Conservation (phyloP, 2,113 vertebrate genomes). For the Acinonyx jubatus region DNA sequence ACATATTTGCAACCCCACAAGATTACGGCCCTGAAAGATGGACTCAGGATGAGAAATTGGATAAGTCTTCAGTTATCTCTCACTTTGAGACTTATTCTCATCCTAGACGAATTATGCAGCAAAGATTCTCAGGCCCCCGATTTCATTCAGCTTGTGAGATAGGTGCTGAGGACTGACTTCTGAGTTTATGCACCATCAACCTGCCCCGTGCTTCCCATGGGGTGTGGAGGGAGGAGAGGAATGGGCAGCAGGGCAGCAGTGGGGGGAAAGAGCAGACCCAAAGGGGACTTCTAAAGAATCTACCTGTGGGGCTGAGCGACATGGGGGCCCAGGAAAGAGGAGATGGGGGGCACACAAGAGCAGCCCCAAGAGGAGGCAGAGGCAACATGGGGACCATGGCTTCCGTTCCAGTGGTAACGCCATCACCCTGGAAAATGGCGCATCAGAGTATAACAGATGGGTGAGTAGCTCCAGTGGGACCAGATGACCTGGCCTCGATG, state of each 20-base stretch:
- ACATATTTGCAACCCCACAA: not conserved
- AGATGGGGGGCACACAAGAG: not conserved
- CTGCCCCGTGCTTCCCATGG: not conserved
- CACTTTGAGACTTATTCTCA: not conserved
- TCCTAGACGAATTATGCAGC: not conserved
- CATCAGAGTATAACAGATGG: no score
- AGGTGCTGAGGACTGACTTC: no score
- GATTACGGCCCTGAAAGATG: not conserved
- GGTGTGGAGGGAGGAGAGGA: not conserved
- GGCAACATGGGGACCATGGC: fast-evolving
- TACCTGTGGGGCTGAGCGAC: fast-evolving
- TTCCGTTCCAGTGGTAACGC: not conserved
- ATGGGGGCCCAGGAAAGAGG: not conserved
- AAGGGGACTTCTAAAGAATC: not conserved
- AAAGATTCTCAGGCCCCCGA: fast-evolving
- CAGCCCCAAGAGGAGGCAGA: no score
- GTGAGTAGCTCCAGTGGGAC: not conserved
- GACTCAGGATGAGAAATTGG: not conserved
- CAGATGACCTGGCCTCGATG: not conserved
- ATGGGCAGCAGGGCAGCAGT: not conserved
- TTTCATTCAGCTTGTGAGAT: not conserved
- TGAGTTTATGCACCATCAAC: not conserved
- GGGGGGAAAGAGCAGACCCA: not conserved
- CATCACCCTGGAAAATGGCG: no score
- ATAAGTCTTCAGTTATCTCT: not conserved